These are phyloP conservation scores for Atrichornis clamosus DNA, from an alignment of 2,113 vertebrate species.

Conservation along the genomic window DNA sequence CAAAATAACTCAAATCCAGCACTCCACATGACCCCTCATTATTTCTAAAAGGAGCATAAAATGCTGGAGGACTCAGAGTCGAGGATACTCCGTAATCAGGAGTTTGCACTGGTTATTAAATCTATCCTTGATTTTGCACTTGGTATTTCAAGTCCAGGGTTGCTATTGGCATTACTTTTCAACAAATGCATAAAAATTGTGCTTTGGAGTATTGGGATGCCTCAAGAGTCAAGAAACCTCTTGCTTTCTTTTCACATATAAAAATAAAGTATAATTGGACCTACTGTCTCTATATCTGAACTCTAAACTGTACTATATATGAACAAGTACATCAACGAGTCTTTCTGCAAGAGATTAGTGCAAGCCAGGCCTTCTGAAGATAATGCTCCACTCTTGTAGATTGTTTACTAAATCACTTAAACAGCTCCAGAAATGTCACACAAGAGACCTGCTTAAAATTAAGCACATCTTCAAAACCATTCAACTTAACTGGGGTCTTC, in stretches of 20 bases:
- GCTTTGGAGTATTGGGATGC: not conserved
- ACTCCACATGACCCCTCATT: fast-evolving
- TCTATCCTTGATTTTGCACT: not conserved
- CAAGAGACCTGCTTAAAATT: not conserved
- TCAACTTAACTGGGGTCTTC: not conserved
- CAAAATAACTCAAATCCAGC: not conserved
- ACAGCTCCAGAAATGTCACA: not conserved
- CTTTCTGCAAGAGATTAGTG: not conserved
- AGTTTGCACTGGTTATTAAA: not conserved
- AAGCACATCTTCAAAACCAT: not conserved
- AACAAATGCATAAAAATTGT: not conserved
- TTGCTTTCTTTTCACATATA: not conserved
- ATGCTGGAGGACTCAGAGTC: not conserved
- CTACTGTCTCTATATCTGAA: not conserved
- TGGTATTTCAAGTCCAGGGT: not conserved
- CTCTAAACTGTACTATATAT: not conserved
- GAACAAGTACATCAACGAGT: not conserved
- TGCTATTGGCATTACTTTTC: not conserved
- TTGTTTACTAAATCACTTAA: not conserved
- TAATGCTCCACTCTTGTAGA: not conserved
- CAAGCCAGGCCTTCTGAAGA: not conserved
- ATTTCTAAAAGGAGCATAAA: not conserved
- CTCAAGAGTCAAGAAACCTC: not conserved
- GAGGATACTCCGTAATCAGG: not conserved
- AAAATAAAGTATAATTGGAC: not conserved